These are phyloP conservation scores for Notolepis coatsorum DNA, from an alignment of 2,797 vertebrate species.

Conservation along the genomic window DNA sequence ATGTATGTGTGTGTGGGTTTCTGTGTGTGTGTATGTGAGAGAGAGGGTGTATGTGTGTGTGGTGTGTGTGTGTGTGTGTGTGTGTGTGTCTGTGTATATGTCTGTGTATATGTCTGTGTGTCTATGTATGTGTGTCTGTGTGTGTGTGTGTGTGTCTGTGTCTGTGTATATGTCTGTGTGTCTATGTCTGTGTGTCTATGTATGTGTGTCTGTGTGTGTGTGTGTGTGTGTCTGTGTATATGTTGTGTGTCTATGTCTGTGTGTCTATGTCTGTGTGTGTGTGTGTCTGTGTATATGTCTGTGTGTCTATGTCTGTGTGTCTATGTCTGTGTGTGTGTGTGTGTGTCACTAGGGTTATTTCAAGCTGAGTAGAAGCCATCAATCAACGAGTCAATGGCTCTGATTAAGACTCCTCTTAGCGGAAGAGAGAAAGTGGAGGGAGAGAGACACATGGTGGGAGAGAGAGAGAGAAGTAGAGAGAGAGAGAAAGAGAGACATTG, in stretches of 20 bases:
- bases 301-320: neutral
- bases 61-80: neutral
- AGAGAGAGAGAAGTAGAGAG: constrained; percentile 7
- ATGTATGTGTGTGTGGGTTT: constrained; percentile 5
- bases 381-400: constrained; percentile 25
- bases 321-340: neutral
- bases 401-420: constrained; percentile 30
- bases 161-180: neutral
- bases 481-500: neutral
- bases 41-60: neutral
- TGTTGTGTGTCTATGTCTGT: constrained; percentile 6
- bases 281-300: neutral
- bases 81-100: neutral
- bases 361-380: constrained; percentile 29
- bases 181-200: neutral
- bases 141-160: constrained; percentile 2
- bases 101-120: neutral
- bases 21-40: constrained; percentile 6
- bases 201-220: neutral
- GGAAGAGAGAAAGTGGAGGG: too few relatives aligned
- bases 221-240: constrained; percentile 4
- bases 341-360: constrained; percentile 1
- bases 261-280: constrained; percentile 6
- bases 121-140: constrained; percentile 8
- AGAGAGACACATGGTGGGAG: constrained; percentile 10